Evolutionary conservation across 2,888 invertebrate species (phyloP).

Genomic region (Andrena minutula): DNA sequence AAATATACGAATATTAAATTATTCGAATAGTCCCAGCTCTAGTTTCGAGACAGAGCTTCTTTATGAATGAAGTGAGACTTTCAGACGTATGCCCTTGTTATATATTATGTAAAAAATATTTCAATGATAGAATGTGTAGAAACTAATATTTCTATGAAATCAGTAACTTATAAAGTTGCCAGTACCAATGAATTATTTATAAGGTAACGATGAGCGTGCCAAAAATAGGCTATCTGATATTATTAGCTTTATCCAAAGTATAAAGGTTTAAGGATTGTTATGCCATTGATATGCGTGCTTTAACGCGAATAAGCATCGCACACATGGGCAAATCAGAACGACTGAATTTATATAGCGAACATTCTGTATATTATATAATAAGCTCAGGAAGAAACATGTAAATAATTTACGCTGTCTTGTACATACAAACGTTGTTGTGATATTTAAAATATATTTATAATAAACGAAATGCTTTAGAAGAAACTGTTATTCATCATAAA

Average conservation of each 20-base stretch:
- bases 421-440: conserved; percentile 73
- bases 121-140: neutral
- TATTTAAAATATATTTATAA: conserved; percentile 78
- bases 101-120: neutral
- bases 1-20: too few relatives aligned
- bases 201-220: conserved; percentile 53
- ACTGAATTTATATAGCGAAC: neutral
- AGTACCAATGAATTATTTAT: neutral
- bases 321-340: neutral
- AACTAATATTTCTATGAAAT: neutral
- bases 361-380: conserved; percentile 13
- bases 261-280: conserved; percentile 41
- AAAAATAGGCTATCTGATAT: conserved; percentile 51
- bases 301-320: neutral
- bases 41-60: neutral
- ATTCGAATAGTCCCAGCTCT: too few relatives aligned
- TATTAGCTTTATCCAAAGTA: conserved; percentile 68
- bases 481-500: conserved; percentile 11
- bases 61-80: neutral
- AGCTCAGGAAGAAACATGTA: conserved; percentile 18
- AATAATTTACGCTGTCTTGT: conserved; percentile 51
- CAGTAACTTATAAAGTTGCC: neutral
- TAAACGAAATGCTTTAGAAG: conserved; percentile 51
- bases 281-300: conserved; percentile 36
- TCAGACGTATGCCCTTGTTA: neutral